Evolutionary conservation across 2,797 vertebrate genomes (phyloP), one percentile per base, ranked within the genome.

Genomic region (Loriculus beryllinus): DNA sequence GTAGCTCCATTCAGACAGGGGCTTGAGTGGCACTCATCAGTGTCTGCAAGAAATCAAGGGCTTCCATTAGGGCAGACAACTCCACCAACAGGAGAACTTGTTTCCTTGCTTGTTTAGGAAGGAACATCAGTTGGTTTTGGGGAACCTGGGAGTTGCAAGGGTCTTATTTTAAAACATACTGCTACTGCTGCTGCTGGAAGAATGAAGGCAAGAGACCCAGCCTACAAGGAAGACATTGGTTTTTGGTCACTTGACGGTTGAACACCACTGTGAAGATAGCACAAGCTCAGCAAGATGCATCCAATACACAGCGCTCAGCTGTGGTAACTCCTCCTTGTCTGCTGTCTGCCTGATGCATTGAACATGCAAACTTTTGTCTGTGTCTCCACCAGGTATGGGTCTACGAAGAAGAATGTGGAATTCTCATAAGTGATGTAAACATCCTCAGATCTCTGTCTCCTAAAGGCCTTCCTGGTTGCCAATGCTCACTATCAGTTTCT

Each of bases 1-100:
- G 99, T 99, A 98, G 98, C 99, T 99, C 99, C 99, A 93, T 99
- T 99, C 99, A 98, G 97, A 97, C 99, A 99, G 97, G 99, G 99
- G 97, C 98, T 99, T 98, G 99, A 97, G 96, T 98, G 97, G 98
- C 99, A 99, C 98, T 98, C 98, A 97, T 99, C 99, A 96, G 98
- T 98, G 97, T 99, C 99, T 99, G 99, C 98, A 99, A 99, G 98
- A 99, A 98, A 99, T 97, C 97, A 98, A 98, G 98, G 97, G 98
- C 97, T 97, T 97, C 98, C 97, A 94, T 99, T 99, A 98, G 98
- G 98, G 96, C 93, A 97, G 88, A 93, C 96, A 95, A 86, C 85
- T 91, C 94, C 81, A 78, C 92, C 94, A 86, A 90, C 90, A 85
- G 96, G 93, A 95, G 94, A 90, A 63, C 49, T 18, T 56, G 48